Evolutionary conservation across 2,888 invertebrate species (phyloP).

Genomic region (Phorcus lineatus): DNA sequence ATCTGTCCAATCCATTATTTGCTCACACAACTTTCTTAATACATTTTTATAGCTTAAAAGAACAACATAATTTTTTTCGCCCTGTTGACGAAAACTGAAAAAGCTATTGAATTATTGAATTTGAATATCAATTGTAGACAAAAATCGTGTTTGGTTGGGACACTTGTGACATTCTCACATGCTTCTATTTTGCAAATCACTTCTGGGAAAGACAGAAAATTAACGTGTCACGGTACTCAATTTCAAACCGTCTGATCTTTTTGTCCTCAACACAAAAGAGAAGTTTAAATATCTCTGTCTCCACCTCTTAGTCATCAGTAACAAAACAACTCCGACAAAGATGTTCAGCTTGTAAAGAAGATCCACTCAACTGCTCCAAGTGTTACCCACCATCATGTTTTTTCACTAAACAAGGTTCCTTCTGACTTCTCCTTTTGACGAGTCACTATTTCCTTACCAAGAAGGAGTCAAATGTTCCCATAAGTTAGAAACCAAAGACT

Average conservation of each 20-base stretch:
- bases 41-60: no score
- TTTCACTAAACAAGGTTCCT: no score
- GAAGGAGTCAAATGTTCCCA: conserved; percentile 6
- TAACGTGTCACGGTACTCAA: conserved; percentile 3
- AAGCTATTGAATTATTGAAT: no score
- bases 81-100: no score
- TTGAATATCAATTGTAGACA: no score
- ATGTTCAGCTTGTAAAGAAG: neutral
- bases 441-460: neutral
- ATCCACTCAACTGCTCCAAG: no score
- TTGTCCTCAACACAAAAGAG: neutral
- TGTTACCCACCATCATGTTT: no score
- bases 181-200: neutral
- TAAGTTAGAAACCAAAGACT: neutral
- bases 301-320: neutral
- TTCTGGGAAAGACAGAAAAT: neutral
- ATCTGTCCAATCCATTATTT: no score
- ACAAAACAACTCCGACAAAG: neutral
- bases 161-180: neutral
- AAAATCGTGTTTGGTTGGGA: no score
- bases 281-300: conserved; percentile 12
- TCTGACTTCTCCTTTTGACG: no score
- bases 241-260: neutral
- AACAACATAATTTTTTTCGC: no score
- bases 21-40: no score